Percentiles rank a stretch among this genome's conserved stretches.
These are phyloP conservation scores for Hormaphis cornu DNA, from an alignment of 1,140 invertebrate genomes.

Conservation along the genomic window DNA sequence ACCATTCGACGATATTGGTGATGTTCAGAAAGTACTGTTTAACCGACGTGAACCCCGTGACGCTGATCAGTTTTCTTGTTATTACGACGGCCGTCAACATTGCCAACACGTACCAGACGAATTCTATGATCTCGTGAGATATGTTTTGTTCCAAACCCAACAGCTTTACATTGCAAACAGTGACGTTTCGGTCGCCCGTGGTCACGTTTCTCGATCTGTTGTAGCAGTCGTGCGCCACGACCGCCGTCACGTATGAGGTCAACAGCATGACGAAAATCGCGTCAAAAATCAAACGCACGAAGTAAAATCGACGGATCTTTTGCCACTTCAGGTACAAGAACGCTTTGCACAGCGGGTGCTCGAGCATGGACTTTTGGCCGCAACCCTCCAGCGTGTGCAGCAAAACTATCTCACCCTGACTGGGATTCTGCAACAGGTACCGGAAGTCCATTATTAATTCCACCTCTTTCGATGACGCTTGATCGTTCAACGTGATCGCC, in stretches of 20 bases:
- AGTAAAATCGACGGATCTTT: slow-evolving; percentile 78
- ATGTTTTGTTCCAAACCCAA: slow-evolving; percentile 60
- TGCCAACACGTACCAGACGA: slow-evolving; percentile 67
- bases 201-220: slow-evolving; percentile 52
- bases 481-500: slow-evolving; percentile 66
- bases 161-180: slow-evolving; percentile 61
- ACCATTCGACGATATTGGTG: slow-evolving; percentile 77
- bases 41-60: slow-evolving; percentile 63
- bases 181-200: slow-evolving; percentile 40
- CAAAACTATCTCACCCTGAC: slow-evolving; percentile 68
- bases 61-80: slow-evolving; percentile 63
- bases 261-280: slow-evolving; percentile 68
- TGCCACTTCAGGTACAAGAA: slow-evolving; percentile 80
- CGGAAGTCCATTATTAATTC: slow-evolving; percentile 72
- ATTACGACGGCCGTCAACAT: slow-evolving; percentile 65
- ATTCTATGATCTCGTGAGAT: slow-evolving; percentile 61
- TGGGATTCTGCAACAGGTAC: slow-evolving; percentile 64
- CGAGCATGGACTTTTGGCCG: slow-evolving; percentile 69
- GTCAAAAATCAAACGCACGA: slow-evolving; percentile 66
- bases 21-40: slow-evolving; percentile 68
- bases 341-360: slow-evolving; percentile 72
- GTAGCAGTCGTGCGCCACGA: slow-evolving; percentile 67
- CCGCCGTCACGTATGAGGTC: slow-evolving; percentile 64
- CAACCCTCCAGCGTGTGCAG: slow-evolving; percentile 72
- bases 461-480: slow-evolving; percentile 64